These are phyloP conservation scores for Scolanthus callimorphus DNA, from an alignment of 92 coral and sea anemone species.

Conservation along the genomic window DNA sequence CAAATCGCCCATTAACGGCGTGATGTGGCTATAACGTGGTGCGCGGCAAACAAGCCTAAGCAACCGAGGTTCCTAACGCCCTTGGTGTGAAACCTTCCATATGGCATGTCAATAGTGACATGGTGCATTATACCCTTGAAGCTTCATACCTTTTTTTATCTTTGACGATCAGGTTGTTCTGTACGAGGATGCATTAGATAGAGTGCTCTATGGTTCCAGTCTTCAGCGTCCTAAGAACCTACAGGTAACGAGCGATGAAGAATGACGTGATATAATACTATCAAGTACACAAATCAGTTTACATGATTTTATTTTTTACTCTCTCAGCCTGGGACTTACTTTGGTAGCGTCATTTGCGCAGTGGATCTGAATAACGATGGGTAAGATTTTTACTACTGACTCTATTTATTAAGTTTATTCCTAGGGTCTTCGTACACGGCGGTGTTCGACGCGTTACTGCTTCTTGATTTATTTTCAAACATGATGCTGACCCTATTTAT, in stretches of 20 bases:
- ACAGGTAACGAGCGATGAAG: not conserved
- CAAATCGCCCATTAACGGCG: too few relatives aligned
- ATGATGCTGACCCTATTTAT: too few relatives aligned
- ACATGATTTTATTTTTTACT: not conserved
- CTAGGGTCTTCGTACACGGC: too few relatives aligned
- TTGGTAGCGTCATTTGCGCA: conserved; percentile 80
- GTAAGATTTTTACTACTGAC: too few relatives aligned
- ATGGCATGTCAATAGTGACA: too few relatives aligned
- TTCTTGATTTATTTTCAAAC: too few relatives aligned
- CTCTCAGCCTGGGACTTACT: conserved; percentile 68
- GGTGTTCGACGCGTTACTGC: too few relatives aligned
- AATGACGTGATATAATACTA: not conserved
- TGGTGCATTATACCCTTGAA: not conserved
- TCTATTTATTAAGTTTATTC: too few relatives aligned
- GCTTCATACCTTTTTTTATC: not conserved
- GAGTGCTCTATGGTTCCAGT: conserved; percentile 9
- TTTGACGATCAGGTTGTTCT: conserved; percentile 13
- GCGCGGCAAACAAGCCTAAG: too few relatives aligned
- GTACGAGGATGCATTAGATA: conserved; percentile 4
- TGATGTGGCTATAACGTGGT: too few relatives aligned
- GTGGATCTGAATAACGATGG: conserved; percentile 78
- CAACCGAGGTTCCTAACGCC: too few relatives aligned
- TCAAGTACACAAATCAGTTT: not conserved
- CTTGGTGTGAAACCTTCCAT: too few relatives aligned
- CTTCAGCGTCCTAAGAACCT: conserved; percentile 7